phyloP scores from a whole-genome alignment of 2,797 vertebrate genomes.

The Gallinago nigripennis region DNA sequence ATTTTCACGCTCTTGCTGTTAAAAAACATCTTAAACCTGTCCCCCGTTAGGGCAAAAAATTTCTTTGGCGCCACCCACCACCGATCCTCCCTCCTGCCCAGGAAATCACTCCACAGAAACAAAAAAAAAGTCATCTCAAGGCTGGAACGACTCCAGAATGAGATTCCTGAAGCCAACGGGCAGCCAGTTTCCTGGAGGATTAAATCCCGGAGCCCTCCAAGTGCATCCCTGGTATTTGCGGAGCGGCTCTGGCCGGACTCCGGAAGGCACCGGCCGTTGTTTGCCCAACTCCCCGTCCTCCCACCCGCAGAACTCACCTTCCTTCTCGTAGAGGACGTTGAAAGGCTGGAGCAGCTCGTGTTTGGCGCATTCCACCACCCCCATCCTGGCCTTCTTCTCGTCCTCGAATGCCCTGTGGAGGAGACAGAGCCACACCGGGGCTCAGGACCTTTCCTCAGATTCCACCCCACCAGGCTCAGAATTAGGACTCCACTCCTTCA shows the following conservation, averaged over 20 bases:
- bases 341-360: slow-evolving; percentile 96
- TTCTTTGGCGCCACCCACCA: background rate
- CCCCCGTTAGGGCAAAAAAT: accelerated
- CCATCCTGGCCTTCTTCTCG: slow-evolving; percentile 94
- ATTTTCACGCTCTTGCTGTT: background rate
- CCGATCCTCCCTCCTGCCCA: background rate
- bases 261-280: background rate
- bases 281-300: background rate
- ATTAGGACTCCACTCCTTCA: background rate
- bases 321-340: slow-evolving; percentile 95
- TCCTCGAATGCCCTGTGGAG: slow-evolving; percentile 91
- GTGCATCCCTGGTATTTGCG: too few relatives aligned
- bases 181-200: background rate
- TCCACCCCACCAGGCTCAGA: too few relatives aligned
- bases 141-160: background rate
- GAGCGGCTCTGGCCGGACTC: background rate
- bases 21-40: too few relatives aligned
- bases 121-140: background rate
- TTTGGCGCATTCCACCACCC: slow-evolving; percentile 96
- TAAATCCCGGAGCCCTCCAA: background rate
- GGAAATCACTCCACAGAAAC: background rate
- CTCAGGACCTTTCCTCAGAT: background rate
- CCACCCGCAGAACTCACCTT: slow-evolving; percentile 79
- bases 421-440: background rate
- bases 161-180: background rate